Evolutionary conservation across 2,888 invertebrate genomes (phyloP).

Genomic region (Lasioglossum malachurum): DNA sequence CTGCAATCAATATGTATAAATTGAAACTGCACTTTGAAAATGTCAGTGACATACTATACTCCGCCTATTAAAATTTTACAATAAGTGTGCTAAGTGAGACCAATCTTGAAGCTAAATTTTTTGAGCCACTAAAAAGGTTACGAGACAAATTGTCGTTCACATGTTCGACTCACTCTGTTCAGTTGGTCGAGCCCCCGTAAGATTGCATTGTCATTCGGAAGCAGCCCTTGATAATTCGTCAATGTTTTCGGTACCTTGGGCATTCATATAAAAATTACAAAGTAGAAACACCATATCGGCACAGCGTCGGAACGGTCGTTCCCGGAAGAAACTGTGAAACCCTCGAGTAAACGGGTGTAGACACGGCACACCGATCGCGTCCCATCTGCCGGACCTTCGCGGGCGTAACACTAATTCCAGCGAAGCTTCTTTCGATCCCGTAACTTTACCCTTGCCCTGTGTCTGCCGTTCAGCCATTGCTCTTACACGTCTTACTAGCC

Average conservation of each 20-base stretch:
- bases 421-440: slow-evolving; percentile 65
- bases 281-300: neutral
- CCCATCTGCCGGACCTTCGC: slow-evolving; percentile 28
- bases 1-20: too few relatives aligned
- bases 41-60: neutral
- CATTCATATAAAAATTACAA: neutral
- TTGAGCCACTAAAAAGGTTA: neutral
- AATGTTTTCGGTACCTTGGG: neutral
- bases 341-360: neutral
- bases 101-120: neutral
- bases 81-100: neutral
- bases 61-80: neutral
- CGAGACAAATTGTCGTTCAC: neutral
- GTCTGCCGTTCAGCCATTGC: slow-evolving; percentile 41
- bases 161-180: neutral
- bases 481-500: slow-evolving; percentile 50
- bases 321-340: neutral
- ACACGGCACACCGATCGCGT: slow-evolving; percentile 27
- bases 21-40: neutral
- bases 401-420: slow-evolving; percentile 55
- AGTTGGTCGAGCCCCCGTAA: neutral
- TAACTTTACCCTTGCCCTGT: slow-evolving; percentile 47
- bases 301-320: slow-evolving; percentile 17
- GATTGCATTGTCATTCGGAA: neutral
- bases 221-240: neutral